Evolutionary conservation across 2,888 invertebrate species (phyloP), one percentile per base, ranked within the genome.

Genomic region (Conops quadrifasciatus): DNA sequence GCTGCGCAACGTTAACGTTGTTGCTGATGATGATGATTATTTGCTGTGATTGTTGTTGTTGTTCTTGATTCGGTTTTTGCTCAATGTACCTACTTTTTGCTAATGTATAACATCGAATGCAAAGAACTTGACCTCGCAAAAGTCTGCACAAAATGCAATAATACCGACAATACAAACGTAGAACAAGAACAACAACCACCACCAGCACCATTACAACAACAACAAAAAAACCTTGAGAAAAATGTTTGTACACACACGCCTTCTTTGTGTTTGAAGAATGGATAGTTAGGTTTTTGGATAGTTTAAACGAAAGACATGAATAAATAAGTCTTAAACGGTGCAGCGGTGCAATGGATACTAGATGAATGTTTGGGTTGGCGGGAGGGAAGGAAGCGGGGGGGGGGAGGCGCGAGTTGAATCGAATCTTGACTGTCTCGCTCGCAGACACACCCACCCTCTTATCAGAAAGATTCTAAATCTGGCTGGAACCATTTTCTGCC

Each of bases 381-480:
- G n/a, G n/a, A 19, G 21, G 16, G 53, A 16, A 2, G 53, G 21
- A 16, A n/a, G n/a, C 2, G 28, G 30, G 11, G 60, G 28, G 47
- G n/a, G 58, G 21, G n/a, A n/a, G n/a, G n/a, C n/a, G n/a, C n/a
- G n/a, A n/a, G n/a, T n/a, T n/a, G n/a, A n/a, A n/a, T n/a, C n/a
- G n/a, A n/a, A n/a, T n/a, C n/a, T n/a, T n/a, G n/a, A n/a, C n/a
- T n/a, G n/a, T n/a, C n/a, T 49, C 62, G n/a, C 47, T 28, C 56
- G 45, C 49, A 21, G 70, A 58, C 64, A 70, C 70, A 70, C 70
- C 64, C n/a, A n/a, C 64, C 26, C n/a, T n/a, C n/a, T 47, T 21
- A 26, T 43, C 45, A 58, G 36, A 21, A 19, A 28, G 70, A 70
- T 70, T 70, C 28, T n/a, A n/a, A n/a, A 70, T 70, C 58, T 69